These are phyloP conservation scores for Liparis tanakae DNA, from an alignment of 2,797 vertebrate species.

Conservation along the genomic window DNA sequence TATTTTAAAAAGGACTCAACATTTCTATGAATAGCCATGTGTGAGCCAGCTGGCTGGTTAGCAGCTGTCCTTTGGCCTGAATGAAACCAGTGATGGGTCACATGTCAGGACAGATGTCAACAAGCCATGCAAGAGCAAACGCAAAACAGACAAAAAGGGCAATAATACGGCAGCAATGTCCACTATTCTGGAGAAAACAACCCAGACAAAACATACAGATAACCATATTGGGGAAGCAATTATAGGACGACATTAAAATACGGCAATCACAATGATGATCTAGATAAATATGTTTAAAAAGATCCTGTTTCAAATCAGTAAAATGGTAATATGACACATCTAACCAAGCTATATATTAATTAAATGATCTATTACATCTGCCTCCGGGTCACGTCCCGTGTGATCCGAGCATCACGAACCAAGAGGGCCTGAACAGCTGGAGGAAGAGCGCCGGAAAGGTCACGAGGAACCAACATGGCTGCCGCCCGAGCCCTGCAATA, in stretches of 20 bases:
- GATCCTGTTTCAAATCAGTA: not conserved
- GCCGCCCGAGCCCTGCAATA: conserved; percentile 36
- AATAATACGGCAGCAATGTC: not conserved
- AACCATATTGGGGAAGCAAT: too few relatives aligned
- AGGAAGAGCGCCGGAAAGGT: conserved; percentile 4
- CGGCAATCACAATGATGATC: not conserved
- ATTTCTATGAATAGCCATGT: not conserved
- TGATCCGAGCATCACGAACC: not conserved
- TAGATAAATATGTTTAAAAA: not conserved
- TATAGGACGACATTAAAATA: not conserved
- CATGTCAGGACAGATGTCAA: not conserved
- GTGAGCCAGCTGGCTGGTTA: not conserved
- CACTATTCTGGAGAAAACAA: not conserved
- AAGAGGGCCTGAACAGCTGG: too few relatives aligned
- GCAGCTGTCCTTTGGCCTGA: not conserved
- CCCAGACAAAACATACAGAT: not conserved
- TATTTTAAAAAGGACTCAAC: conserved; percentile 1
- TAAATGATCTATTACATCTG: not conserved
- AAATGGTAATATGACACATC: not conserved
- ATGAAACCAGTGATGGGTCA: not conserved
- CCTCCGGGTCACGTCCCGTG: not conserved
- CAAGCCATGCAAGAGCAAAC: not conserved
- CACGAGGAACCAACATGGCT: conserved; percentile 60
- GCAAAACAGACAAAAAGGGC: not conserved
- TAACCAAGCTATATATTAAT: not conserved